Evolutionary conservation across 2,113 vertebrate genomes (phyloP).

Genomic region (Tyrannus savana): DNA sequence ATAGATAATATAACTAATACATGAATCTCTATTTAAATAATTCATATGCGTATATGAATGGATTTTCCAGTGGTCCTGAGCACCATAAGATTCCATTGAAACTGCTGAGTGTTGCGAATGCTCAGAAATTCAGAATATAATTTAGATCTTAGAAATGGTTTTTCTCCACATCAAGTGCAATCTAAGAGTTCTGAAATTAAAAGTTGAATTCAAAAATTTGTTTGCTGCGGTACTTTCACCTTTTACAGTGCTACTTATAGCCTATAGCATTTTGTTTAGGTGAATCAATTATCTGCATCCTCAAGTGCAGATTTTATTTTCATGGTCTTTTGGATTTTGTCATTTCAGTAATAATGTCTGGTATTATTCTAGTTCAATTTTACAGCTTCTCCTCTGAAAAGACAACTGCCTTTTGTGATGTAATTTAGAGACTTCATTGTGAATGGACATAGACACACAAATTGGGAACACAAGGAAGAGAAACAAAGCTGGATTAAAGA

Average conservation of each 20-base stretch:
- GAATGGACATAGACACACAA: not conserved
- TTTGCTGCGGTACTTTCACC: not conserved
- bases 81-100: not conserved
- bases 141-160: not conserved
- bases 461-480: slow-evolving; percentile 10
- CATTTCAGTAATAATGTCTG: slow-evolving; percentile 25
- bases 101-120: not conserved
- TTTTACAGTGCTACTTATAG: not conserved
- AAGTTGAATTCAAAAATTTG: not conserved
- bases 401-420: slow-evolving; percentile 26
- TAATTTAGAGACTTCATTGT: not conserved
- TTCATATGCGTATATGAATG: not conserved
- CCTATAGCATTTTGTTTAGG: not conserved
- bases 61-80: not conserved
- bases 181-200: not conserved
- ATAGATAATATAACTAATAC: not conserved
- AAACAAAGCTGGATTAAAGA: slow-evolving; percentile 53
- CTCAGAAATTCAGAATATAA: not conserved
- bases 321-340: not conserved
- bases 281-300: slow-evolving; percentile 12
- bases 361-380: slow-evolving; percentile 1
- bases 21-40: not conserved
- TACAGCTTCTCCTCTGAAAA: slow-evolving; percentile 1
- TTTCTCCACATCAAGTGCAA: not conserved
- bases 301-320: slow-evolving; percentile 10